Evolutionary conservation across 2,113 vertebrate genomes (phyloP).

Genomic region (Mormoops blainvillei): DNA sequence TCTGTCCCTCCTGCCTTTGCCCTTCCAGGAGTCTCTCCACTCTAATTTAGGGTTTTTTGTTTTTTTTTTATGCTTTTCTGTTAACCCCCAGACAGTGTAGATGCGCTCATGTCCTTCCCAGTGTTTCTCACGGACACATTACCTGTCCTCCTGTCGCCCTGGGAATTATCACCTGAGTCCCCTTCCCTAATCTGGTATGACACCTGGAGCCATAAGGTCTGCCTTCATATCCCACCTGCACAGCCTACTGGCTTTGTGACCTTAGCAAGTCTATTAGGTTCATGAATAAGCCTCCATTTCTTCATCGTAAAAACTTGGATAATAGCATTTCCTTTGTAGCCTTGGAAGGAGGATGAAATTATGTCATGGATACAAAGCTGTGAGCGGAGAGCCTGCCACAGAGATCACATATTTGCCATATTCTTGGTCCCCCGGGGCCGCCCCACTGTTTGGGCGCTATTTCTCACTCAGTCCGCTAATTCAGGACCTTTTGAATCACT

Average conservation of each 20-base stretch:
- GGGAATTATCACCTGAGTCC: not conserved
- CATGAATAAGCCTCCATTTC: not conserved
- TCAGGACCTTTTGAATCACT: not conserved
- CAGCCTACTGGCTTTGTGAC: not conserved
- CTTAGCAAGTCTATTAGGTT: not conserved
- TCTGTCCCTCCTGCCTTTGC: too few species aligned
- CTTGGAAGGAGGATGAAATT: not conserved
- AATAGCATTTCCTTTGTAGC: not conserved
- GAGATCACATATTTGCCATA: not conserved
- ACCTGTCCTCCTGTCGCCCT: fast-evolving
- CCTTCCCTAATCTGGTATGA: not conserved
- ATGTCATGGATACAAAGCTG: not conserved
- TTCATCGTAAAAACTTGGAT: not conserved
- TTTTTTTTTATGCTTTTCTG: not conserved
- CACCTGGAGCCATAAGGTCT: not conserved
- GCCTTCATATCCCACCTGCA: not conserved
- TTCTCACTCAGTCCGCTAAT: not conserved
- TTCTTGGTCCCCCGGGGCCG: not conserved
- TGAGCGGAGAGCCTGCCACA: not conserved
- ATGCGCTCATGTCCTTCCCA: not conserved
- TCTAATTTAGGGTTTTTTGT: too few species aligned
- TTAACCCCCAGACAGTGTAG: not conserved
- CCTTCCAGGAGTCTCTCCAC: not conserved
- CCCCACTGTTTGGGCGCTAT: not conserved
- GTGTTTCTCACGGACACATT: not conserved